Percentiles rank a stretch among this genome's conserved stretches.
Evolutionary conservation across 2,113 vertebrate species (phyloP).

Genomic region (Beaufortia kweichowensis): DNA sequence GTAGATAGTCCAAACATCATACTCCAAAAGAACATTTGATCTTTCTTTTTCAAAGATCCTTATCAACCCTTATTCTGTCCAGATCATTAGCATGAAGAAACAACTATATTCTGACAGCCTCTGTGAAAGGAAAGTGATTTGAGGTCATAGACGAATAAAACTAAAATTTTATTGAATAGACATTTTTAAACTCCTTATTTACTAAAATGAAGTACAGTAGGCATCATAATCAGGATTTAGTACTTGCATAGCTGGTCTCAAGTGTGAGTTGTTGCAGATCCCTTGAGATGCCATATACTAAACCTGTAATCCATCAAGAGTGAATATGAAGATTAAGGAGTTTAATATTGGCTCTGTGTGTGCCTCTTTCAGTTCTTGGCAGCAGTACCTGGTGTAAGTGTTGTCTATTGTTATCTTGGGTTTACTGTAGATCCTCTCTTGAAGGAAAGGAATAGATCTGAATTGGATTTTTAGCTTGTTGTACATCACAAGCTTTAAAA

Average conservation of each 20-base stretch:
- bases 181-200: background rate
- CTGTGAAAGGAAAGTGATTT: background rate
- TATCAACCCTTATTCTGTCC: background rate
- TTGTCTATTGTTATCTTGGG: conserved; percentile 1
- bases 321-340: conserved; percentile 15
- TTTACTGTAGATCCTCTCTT: conserved; percentile 6
- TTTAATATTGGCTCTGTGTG: background rate
- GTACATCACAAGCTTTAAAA: background rate
- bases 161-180: no score
- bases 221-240: background rate
- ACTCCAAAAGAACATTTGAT: background rate
- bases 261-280: background rate
- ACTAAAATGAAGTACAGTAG: background rate
- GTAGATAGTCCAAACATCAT: background rate
- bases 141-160: no score
- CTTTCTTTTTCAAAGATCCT: conserved; percentile 18
- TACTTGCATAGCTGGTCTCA: background rate
- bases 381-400: background rate
- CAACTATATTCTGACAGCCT: background rate
- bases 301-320: background rate
- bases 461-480: background rate
- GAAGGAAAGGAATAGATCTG: background rate
- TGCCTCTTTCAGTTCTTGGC: conserved; percentile 4
- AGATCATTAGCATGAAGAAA: conserved; percentile 13
- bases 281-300: background rate